Evolutionary conservation across 2,888 invertebrate genomes (phyloP), one percentile per base, ranked within the genome.

Genomic region (Antheraea assamensis): DNA sequence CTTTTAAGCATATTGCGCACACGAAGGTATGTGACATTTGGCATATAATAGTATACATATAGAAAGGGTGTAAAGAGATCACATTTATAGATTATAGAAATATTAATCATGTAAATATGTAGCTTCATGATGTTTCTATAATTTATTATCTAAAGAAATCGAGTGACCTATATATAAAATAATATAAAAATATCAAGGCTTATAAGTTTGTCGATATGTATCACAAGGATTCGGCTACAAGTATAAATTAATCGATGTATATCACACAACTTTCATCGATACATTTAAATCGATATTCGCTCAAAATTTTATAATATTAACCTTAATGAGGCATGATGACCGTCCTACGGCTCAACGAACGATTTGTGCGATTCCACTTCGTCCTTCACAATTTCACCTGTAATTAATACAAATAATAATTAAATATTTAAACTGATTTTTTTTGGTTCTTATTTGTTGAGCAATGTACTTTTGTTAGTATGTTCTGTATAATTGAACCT

Each of bases 251-350:
- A 91, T 91, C 89, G 87, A 83, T 85, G 82, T 89, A 89, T 89
- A 89, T 90, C 88, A 42, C 42, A 87, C 83, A 88, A 88, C 91
- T 91, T 90, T 90, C 87, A 87, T 90, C 92, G 92, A 91, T 91
- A 90, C 90, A 92, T 92, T 91, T 88, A 92, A 90, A 90, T 90
- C 89, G 91, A 89, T 90, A 89, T 88, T 88, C 85, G 81, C 82
- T 86, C 90, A 89, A 90, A 90, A 89, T 89, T 90, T 88, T 84
- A 90, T 90, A 68, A 68, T 68, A 91, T 92, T 92, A 92, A 92
- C 90, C 88, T 90, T 92, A 93, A 93, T 93, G 92, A 91, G 89
- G 75, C 87, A 83, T 92, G 89, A 92, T 92, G 88, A 89, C 88
- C 87, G 88, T 82, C 83, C 86, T 83, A 84, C 85, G 82, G 82